Conservation (phyloP, 2,113 vertebrate genomes). For the Trochalopteron elliotii region DNA sequence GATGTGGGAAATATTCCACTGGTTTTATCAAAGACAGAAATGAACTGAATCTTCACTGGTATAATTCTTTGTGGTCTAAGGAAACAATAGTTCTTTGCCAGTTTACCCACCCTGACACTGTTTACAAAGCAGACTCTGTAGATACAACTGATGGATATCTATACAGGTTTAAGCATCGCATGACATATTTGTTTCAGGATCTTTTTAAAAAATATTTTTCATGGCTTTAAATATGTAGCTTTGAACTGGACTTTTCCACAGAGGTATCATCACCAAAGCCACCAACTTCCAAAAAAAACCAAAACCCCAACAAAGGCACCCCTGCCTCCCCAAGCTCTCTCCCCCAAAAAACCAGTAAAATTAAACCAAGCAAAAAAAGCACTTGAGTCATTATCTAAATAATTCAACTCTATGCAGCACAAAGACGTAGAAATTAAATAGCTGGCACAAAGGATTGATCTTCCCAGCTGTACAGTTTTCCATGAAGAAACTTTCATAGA, state of each 20-base stretch:
- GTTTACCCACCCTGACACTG: neutral
- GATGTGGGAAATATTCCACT: neutral
- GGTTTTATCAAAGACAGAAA: neutral
- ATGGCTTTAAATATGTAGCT: neutral
- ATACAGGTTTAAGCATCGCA: neutral
- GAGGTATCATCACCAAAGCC: neutral
- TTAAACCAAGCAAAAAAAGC: neutral
- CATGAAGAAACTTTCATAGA: neutral
- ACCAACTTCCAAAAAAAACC: neutral
- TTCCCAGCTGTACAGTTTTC: neutral
- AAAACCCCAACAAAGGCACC: neutral
- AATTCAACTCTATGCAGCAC: neutral
- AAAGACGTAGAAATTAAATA: neutral
- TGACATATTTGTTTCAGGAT: neutral
- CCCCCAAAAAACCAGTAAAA: neutral
- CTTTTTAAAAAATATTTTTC: rapidly evolving
- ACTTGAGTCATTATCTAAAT: neutral
- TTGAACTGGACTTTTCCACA: neutral
- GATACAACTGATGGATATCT: neutral
- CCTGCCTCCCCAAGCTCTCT: rapidly evolving
- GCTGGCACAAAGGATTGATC: neutral
- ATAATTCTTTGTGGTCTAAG: neutral
- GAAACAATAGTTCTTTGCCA: neutral
- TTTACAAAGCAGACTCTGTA: neutral
- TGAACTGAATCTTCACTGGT: neutral